Conservation (phyloP, 92 coral and sea anemone genomes). For the Epizoanthus illoricatus region DNA sequence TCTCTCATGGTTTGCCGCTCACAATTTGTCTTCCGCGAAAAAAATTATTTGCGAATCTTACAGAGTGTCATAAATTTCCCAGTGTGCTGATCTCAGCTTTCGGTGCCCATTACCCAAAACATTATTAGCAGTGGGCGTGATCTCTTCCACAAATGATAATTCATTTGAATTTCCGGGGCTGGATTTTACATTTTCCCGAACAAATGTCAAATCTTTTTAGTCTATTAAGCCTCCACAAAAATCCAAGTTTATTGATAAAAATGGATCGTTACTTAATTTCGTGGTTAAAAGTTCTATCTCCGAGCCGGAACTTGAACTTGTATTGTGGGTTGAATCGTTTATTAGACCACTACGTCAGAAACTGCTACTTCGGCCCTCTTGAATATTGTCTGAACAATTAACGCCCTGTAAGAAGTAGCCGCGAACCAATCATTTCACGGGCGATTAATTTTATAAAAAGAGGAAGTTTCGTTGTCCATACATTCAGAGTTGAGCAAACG, state of each 20-base stretch:
- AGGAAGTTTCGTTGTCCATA: constrained; percentile 69
- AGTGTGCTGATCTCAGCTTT: constrained; percentile 37
- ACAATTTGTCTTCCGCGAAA: constrained; percentile 45
- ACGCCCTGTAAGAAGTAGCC: constrained; percentile 85
- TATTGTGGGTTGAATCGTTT: constrained; percentile 34
- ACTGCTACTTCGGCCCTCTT: constrained; percentile 41
- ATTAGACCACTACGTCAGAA: constrained; percentile 32
- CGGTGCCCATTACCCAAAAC: constrained; percentile 43
- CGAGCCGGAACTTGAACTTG: constrained; percentile 54
- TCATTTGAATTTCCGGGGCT: constrained; percentile 82
- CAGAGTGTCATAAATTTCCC: constrained; percentile 37
- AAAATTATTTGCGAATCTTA: constrained; percentile 45
- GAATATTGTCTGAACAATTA: constrained; percentile 91
- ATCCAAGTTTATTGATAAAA: constrained; percentile 11
- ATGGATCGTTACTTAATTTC: constrained; percentile 40
- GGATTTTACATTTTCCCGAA: constrained; percentile 48
- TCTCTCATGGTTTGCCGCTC: constrained; percentile 27
- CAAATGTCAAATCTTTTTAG: constrained; percentile 49
- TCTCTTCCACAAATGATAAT: constrained; percentile 56
- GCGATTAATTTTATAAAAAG: constrained; percentile 58
- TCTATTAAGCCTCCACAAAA: neutral
- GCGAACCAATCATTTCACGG: constrained; percentile 83
- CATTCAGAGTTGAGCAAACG: constrained; percentile 60
- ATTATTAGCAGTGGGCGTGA: constrained; percentile 74
- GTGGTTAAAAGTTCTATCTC: constrained; percentile 15